Conservation (phyloP, 2,797 vertebrate genomes). For the Syngnathus acus region DNA sequence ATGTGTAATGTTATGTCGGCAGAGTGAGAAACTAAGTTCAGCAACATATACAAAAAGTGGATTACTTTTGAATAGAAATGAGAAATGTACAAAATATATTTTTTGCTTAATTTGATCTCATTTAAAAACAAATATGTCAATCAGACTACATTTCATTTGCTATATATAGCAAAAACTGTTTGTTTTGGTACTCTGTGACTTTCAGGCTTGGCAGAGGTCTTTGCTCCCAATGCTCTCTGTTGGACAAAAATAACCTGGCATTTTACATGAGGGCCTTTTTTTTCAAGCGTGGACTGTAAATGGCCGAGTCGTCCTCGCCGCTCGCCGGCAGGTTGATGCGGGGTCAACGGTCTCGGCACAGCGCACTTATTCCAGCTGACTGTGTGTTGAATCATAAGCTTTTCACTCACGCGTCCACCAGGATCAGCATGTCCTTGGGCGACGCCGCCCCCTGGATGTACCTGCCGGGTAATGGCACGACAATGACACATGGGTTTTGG, state of each 20-base stretch:
- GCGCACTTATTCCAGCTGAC: constrained; percentile 12
- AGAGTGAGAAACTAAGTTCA: no score
- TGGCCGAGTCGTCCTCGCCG: not conserved
- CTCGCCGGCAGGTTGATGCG: not conserved
- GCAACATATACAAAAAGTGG: no score
- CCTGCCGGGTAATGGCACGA: constrained; percentile 68
- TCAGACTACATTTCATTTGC: not conserved
- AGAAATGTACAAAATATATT: no score
- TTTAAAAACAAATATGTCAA: not conserved
- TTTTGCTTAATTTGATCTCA: no score
- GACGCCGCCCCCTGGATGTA: constrained; percentile 97
- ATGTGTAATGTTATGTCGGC: no score
- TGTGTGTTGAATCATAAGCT: constrained; percentile 46
- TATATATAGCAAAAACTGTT: not conserved
- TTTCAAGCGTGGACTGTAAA: not conserved
- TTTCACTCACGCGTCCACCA: constrained; percentile 92
- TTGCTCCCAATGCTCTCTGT: not conserved
- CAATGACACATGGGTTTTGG: constrained; percentile 8
- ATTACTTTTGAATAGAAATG: no score
- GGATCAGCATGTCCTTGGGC: constrained; percentile 97
- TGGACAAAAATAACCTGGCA: constrained; percentile 1
- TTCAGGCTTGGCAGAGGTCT: not conserved
- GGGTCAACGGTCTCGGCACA: not conserved
- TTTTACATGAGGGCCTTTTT: not conserved
- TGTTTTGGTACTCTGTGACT: not conserved